Evolutionary conservation across 2,888 invertebrate species (phyloP).

Genomic region (Drosophila emarginata): DNA sequence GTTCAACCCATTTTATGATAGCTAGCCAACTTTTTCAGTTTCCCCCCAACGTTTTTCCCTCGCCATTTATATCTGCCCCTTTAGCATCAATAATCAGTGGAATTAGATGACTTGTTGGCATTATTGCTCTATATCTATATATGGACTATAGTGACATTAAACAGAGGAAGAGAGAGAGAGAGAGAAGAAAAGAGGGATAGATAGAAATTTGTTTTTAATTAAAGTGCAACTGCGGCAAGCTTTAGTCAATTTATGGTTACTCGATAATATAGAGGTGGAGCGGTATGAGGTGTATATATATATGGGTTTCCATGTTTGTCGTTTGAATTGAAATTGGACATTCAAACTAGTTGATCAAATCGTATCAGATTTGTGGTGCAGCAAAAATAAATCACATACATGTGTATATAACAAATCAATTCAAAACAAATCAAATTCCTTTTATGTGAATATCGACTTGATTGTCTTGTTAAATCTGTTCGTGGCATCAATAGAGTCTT

Average conservation of each 20-base stretch:
- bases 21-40: not conserved
- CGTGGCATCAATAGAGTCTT: not conserved
- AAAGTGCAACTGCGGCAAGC: conserved; percentile 66
- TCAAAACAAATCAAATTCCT: not conserved
- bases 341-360: not conserved
- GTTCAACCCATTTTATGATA: conserved; percentile 19
- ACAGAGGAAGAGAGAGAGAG: not conserved
- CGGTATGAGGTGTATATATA: too few species aligned
- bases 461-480: not conserved
- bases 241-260: conserved; percentile 66
- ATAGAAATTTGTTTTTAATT: conserved; percentile 57
- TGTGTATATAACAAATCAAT: not conserved
- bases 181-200: not conserved
- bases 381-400: not conserved
- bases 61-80: not conserved
- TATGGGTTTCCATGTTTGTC: conserved; percentile 32
- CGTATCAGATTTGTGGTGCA: not conserved
- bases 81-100: conserved; percentile 47
- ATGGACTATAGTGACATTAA: not conserved
- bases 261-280: conserved; percentile 14
- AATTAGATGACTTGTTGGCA: conserved; percentile 41
- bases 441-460: not conserved
- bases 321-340: conserved; percentile 19
- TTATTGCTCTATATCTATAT: conserved; percentile 17
- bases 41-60: not conserved